These are phyloP conservation scores for Panurus biarmicus DNA, from an alignment of 2,113 vertebrate species.

Conservation along the genomic window DNA sequence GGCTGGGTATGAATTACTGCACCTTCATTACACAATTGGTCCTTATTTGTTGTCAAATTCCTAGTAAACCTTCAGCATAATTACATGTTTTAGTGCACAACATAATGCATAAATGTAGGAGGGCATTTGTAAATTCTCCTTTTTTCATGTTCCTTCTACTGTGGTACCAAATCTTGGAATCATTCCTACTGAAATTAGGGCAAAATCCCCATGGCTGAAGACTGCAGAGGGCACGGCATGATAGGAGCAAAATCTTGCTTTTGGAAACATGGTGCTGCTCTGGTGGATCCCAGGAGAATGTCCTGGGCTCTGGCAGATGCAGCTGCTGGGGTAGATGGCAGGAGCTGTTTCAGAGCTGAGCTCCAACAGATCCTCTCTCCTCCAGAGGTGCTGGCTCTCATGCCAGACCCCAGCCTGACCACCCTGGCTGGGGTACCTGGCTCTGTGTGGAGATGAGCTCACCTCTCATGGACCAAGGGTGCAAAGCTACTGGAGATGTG, in stretches of 20 bases:
- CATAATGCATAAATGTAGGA: not conserved
- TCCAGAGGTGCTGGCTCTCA: not conserved
- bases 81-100: not conserved
- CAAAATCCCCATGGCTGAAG: not conserved
- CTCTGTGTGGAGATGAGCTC: fast-evolving
- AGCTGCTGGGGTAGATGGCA: not conserved
- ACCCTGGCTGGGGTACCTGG: too few species aligned
- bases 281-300: not conserved
- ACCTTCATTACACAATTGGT: not conserved
- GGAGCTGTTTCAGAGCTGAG: not conserved
- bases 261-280: not conserved
- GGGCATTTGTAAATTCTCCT: not conserved
- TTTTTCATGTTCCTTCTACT: not conserved
- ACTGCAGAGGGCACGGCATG: fast-evolving
- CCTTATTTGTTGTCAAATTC: not conserved
- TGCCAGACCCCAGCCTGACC: not conserved
- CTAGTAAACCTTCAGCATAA: not conserved
- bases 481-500: not conserved
- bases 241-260: not conserved
- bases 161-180: not conserved
- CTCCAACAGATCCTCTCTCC: not conserved
- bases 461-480: not conserved
- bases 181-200: not conserved
- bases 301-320: not conserved
- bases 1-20: not conserved